phyloP scores from a whole-genome alignment of 2,113 vertebrate species.

The Martes martes region DNA sequence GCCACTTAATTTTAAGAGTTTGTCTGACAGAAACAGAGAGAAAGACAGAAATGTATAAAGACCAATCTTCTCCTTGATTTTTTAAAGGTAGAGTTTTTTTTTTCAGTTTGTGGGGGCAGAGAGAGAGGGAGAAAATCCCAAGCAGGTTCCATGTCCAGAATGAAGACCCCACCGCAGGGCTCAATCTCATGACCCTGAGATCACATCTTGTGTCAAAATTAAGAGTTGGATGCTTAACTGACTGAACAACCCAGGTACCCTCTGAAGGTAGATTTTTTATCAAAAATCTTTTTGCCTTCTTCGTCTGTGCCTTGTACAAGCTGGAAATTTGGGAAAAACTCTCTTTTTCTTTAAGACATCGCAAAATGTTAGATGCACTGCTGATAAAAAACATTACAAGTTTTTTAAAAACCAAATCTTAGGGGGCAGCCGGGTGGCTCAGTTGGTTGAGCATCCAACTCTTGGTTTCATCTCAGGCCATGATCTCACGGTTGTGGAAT shows the following conservation, averaged over 20 bases:
- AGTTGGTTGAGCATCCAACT: background rate
- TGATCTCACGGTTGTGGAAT: background rate
- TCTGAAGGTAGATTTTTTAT: background rate
- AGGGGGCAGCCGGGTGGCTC: background rate
- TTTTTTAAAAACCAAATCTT: background rate
- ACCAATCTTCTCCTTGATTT: background rate
- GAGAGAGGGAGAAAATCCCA: background rate
- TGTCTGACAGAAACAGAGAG: background rate
- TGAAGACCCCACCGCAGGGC: background rate
- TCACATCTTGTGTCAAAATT: background rate
- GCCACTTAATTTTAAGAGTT: background rate
- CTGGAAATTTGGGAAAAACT: background rate
- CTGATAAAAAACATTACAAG: background rate
- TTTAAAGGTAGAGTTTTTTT: background rate
- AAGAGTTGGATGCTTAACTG: background rate
- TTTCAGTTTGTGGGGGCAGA: background rate
- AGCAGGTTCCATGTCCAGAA: background rate
- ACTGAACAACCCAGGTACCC: background rate
- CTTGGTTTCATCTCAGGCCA: background rate
- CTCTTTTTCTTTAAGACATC: background rate
- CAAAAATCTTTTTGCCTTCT: background rate
- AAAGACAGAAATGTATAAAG: background rate
- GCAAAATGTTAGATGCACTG: background rate
- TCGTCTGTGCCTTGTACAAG: background rate
- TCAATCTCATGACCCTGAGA: background rate